Evolutionary conservation across 2,888 invertebrate species (phyloP), one percentile per base, ranked within the genome.

Genomic region (Allolobophora icterica): DNA sequence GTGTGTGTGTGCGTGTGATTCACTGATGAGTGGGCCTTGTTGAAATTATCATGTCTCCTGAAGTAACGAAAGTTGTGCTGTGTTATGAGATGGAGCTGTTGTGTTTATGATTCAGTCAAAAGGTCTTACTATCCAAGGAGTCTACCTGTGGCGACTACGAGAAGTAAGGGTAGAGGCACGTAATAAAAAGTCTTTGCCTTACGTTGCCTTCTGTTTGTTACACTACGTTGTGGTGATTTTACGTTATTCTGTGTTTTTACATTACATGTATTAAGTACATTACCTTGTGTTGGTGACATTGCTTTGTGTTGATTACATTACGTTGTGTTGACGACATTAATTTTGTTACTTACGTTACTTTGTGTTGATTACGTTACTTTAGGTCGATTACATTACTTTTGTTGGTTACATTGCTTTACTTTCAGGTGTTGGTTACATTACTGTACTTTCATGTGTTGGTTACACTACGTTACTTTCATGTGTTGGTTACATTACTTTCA

Each of bases 401-500:
- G 52, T 71, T 71, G n/a, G 0, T 71, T n/a, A 71, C n/a, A n/a
- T 71, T 71, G n/a, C n/a, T n/a, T n/a, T n/a, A n/a, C n/a, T n/a
- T n/a, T n/a, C n/a, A n/a, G n/a, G 45, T 30, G n/a, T 6, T 30
- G 11, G 8, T 71, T 71, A 71, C 71, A n/a, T 30, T 71, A 71
- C 11, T n/a, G 15, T 21, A 52, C 1, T 21, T 21, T 21, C 15
- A 21, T 52, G 19, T 15, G 42, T 52, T 21, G 24, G 21, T n/a
- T 71, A 71, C 8, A 13, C 11, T n/a, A n/a, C n/a, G n/a, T n/a
- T n/a, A n/a, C n/a, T n/a, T n/a, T 13, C 8, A 5, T 17, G n/a
- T 71, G 71, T 71, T 71, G 30, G n/a, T 71, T n/a, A n/a, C 71
- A n/a, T 71, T 71, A n/a, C 71, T n/a, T 71, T 71, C n/a, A n/a